A percentile compares a stretch with the other conserved stretches of the same genome.
Conservation (phyloP, 2,888 invertebrate species). For the Eucera pruinosa region DNA sequence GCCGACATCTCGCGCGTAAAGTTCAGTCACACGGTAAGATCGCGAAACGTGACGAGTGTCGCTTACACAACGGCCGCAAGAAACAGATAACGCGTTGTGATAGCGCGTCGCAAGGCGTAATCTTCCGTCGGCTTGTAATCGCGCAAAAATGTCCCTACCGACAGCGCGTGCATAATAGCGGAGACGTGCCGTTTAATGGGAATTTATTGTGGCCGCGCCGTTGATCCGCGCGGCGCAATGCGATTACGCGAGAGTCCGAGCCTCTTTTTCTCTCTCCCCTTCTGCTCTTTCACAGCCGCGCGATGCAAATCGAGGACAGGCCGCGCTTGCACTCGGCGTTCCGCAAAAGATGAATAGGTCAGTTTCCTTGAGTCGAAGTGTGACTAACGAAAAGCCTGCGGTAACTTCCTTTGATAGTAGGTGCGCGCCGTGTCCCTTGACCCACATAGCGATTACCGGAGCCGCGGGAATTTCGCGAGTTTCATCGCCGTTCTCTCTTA, state of each 20-base stretch:
- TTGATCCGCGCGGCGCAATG: neutral
- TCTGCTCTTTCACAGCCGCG: conserved; percentile 20
- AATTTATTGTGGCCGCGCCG: conserved; percentile 48
- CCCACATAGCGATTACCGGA: conserved; percentile 50
- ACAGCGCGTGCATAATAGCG: conserved; percentile 31
- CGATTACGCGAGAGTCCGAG: conserved; percentile 8
- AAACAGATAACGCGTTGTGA: conserved; percentile 40
- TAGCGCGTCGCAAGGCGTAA: conserved; percentile 17
- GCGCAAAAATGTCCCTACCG: conserved; percentile 29
- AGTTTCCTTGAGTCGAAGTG: conserved; percentile 67
- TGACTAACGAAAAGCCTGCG: conserved; percentile 65
- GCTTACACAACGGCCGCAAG: conserved; percentile 4
- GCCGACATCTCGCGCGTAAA: neutral
- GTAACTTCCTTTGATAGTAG: conserved; percentile 63
- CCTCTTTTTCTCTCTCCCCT: neutral
- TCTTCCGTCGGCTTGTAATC: conserved; percentile 19
- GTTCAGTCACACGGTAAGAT: neutral
- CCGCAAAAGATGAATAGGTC: conserved; percentile 69
- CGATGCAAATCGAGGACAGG: conserved; percentile 52
- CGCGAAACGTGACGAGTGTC: conserved; percentile 1
- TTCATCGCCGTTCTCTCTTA: neutral
- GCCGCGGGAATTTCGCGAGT: conserved; percentile 40
- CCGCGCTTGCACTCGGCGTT: conserved; percentile 46
- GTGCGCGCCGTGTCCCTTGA: conserved; percentile 58
- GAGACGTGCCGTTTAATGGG: conserved; percentile 47